Conservation (phyloP, 2,113 vertebrate genomes). For the Sorex araneus region DNA sequence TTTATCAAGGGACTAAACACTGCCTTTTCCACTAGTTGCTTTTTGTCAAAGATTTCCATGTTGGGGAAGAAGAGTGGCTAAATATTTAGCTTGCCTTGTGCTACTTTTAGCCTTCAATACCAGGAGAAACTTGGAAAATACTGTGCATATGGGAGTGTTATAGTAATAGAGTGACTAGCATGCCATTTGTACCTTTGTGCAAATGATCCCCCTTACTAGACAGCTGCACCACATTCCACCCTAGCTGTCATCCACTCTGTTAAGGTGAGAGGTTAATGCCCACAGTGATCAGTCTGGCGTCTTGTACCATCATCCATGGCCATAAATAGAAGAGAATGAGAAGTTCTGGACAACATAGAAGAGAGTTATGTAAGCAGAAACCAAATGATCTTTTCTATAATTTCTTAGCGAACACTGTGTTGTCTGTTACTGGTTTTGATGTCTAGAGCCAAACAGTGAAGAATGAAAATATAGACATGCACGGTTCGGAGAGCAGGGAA, state of each 20-base stretch:
- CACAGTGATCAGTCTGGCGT: not conserved
- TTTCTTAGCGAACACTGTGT: slow-evolving; percentile 13
- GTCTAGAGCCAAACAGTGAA: slow-evolving; percentile 33
- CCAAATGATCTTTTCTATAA: not conserved
- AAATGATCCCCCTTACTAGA: not conserved
- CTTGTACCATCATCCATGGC: slow-evolving; percentile 2
- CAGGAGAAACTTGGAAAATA: not conserved
- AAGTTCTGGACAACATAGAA: slow-evolving; percentile 22
- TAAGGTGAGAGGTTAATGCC: not conserved
- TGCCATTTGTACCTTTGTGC: not conserved
- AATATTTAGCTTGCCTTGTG: slow-evolving; percentile 13
- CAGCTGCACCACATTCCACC: not conserved
- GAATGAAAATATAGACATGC: not conserved
- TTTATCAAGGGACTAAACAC: slow-evolving; percentile 42
- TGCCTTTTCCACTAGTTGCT: slow-evolving; percentile 40
- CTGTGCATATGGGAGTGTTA: not conserved
- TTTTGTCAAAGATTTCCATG: slow-evolving; percentile 44
- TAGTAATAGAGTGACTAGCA: slow-evolving; percentile 15
- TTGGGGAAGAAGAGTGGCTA: not conserved
- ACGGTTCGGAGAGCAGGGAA: too few relatives aligned
- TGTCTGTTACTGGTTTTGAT: slow-evolving; percentile 1
- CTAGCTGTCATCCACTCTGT: not conserved
- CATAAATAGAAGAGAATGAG: slow-evolving; percentile 46
- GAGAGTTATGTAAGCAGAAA: slow-evolving; percentile 30
- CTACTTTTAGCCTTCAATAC: slow-evolving; percentile 44